phyloP scores from a whole-genome alignment of 2,113 vertebrate species.

The Nothocercus julius region DNA sequence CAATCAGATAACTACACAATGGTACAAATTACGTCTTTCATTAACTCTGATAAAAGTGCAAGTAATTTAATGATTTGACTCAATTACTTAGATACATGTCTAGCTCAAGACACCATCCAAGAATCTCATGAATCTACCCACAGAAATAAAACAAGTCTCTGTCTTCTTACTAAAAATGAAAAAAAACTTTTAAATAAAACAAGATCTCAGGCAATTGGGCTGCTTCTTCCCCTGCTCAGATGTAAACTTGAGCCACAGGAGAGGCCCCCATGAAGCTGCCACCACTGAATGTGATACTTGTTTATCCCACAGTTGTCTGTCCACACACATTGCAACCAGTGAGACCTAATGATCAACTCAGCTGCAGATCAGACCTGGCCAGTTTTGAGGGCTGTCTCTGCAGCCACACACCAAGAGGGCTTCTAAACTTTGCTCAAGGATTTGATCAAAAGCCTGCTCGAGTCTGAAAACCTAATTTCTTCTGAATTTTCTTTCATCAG shows the following conservation, averaged over 20 bases:
- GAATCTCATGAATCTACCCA: not conserved
- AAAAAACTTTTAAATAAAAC: not conserved
- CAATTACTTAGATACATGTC: not conserved
- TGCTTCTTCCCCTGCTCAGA: not conserved
- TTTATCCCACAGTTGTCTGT: not conserved
- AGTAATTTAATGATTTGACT: not conserved
- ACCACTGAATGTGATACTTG: fast-evolving
- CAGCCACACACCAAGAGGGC: not conserved
- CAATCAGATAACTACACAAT: not conserved
- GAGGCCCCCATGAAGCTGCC: fast-evolving
- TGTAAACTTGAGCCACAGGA: fast-evolving
- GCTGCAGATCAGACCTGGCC: not conserved
- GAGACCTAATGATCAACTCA: not conserved
- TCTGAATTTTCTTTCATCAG: not conserved
- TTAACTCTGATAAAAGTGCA: not conserved
- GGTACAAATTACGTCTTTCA: not conserved
- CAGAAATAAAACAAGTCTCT: not conserved
- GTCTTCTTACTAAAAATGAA: not conserved
- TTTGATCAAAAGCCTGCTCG: not conserved
- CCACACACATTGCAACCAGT: not conserved
- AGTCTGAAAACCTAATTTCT: not conserved
- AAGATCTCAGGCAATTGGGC: not conserved
- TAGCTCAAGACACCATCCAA: not conserved
- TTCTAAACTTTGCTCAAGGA: not conserved
- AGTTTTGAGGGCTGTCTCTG: not conserved